Conservation (phyloP, 2,113 vertebrate genomes). For the Crotophaga sulcirostris region DNA sequence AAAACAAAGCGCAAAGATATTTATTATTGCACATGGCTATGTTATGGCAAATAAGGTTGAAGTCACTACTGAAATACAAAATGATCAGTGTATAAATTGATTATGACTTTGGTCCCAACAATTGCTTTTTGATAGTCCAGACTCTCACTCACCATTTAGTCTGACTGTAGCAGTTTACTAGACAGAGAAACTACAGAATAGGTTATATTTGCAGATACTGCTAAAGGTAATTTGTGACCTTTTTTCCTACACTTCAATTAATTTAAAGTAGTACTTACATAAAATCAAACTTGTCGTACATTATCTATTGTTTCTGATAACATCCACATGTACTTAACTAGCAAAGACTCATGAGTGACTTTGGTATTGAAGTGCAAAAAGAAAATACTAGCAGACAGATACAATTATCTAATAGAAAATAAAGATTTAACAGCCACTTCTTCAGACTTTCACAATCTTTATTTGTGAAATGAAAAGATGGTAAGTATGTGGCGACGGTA, state of each 20-base stretch:
- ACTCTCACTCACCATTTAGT: background rate
- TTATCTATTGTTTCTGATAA: background rate
- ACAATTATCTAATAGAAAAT: background rate
- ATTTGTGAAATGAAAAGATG: background rate
- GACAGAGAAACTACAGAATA: background rate
- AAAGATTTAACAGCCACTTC: background rate
- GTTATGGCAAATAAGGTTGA: background rate
- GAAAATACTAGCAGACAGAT: background rate
- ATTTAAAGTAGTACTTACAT: background rate
- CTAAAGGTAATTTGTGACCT: background rate
- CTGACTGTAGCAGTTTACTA: background rate
- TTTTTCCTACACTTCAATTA: background rate
- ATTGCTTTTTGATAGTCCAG: background rate
- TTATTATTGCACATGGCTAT: background rate
- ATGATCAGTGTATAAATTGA: background rate
- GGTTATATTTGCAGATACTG: background rate
- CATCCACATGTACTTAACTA: background rate
- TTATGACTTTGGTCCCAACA: background rate
- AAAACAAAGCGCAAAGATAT: background rate
- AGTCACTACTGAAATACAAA: background rate
- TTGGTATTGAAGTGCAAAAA: background rate
- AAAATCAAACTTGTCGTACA: background rate
- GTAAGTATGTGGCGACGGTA: background rate
- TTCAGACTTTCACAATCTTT: background rate
- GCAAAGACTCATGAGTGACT: background rate